Evolutionary conservation across 2,888 invertebrate species (phyloP).

Genomic region (Agrypnus murinus): DNA sequence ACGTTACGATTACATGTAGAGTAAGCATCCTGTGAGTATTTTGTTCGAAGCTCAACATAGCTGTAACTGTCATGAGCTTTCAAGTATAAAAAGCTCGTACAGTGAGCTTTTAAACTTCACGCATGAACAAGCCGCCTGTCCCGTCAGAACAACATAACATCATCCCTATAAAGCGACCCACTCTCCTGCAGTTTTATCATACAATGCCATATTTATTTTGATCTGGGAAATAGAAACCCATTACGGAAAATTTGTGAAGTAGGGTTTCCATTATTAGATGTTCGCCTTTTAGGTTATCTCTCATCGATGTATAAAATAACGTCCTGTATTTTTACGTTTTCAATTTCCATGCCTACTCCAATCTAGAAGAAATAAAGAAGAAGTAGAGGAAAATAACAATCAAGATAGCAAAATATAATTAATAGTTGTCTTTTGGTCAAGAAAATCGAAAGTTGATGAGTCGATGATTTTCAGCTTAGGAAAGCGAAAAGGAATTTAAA

Average conservation of each 20-base stretch:
- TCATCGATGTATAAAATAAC: conserved; percentile 11
- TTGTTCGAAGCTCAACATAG: conserved; percentile 60
- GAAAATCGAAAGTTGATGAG: too few relatives aligned
- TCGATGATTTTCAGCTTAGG: too few relatives aligned
- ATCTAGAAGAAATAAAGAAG: not conserved
- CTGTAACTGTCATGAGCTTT: conserved; percentile 68
- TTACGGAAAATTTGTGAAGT: conserved; percentile 32
- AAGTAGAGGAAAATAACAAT: not conserved
- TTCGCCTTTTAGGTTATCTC: conserved; percentile 10
- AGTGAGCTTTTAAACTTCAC: conserved; percentile 68
- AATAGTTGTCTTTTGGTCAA: not conserved
- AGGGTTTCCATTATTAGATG: conserved; percentile 29
- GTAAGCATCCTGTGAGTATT: conserved; percentile 50
- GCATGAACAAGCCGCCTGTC: conserved; percentile 67
- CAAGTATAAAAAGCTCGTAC: conserved; percentile 67
- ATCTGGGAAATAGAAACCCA: conserved; percentile 58
- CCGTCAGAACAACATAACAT: conserved; percentile 66
- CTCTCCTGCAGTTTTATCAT: conserved; percentile 62
- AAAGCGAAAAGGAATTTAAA: not conserved
- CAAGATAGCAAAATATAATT: not conserved
- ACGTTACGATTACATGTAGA: conserved; percentile 55
- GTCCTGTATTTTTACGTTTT: not conserved
- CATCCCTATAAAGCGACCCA: conserved; percentile 60
- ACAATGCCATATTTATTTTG: conserved; percentile 63
- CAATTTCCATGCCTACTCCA: not conserved